Conservation (phyloP, 2,113 vertebrate genomes). For the Eurypyga helias region DNA sequence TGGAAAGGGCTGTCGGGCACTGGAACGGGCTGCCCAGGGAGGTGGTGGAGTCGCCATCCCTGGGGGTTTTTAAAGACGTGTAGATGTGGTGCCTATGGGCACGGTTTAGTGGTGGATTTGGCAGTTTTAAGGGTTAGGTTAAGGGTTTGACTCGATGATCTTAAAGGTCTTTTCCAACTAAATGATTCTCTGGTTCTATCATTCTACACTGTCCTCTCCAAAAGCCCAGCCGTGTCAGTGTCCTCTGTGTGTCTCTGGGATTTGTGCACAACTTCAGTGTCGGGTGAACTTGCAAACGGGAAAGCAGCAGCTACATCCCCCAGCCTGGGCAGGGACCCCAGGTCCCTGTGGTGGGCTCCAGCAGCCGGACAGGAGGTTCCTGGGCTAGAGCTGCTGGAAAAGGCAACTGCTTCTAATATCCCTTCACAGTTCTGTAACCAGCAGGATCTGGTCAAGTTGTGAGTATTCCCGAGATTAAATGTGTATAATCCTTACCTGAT, state of each 20-base stretch:
- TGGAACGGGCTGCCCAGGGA: no score
- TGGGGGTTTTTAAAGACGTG: no score
- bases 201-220: not conserved
- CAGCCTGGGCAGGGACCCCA: not conserved
- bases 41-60: no score
- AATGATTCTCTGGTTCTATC: no score
- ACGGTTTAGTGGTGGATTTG: no score
- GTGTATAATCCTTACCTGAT: not conserved
- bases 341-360: not conserved
- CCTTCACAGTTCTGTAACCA: not conserved
- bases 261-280: not conserved
- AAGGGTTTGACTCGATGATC: no score
- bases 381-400: not conserved
- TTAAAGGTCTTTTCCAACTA: no score
- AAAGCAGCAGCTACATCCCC: accelerated
- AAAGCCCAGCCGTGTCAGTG: no score
- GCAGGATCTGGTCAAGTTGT: not conserved
- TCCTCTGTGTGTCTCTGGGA: not conserved
- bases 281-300: not conserved
- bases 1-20: no score
- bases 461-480: not conserved
- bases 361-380: not conserved
- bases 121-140: no score
- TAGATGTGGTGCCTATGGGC: no score
- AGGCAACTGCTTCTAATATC: not conserved